phyloP scores from a whole-genome alignment of 2,888 invertebrate genomes.

The Blastobasis adustella region DNA sequence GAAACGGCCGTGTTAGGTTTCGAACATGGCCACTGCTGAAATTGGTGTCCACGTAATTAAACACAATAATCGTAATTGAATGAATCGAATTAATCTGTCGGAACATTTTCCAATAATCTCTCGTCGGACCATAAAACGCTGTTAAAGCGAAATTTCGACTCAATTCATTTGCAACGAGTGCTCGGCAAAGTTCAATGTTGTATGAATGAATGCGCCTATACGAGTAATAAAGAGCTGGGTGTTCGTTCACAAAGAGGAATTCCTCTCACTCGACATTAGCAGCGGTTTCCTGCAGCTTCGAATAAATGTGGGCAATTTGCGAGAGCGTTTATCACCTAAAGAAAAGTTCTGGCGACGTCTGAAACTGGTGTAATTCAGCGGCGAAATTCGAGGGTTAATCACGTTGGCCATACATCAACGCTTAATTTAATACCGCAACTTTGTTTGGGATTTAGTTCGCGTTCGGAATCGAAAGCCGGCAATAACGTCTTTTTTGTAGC shows the following conservation, averaged over 20 bases:
- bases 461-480: background rate
- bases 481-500: too few species aligned
- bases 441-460: constrained; percentile 37
- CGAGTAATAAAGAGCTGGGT: constrained; percentile 16
- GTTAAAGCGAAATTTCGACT: constrained; percentile 39
- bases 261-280: constrained; percentile 49
- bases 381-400: constrained; percentile 62
- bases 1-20: too few species aligned
- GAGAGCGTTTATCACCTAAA: constrained; percentile 69
- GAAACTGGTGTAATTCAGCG: constrained; percentile 59
- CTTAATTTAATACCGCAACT: constrained; percentile 55
- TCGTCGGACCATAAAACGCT: constrained; percentile 41
- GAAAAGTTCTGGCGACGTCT: constrained; percentile 66
- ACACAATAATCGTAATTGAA: constrained; percentile 38
- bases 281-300: constrained; percentile 49
- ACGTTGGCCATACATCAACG: constrained; percentile 52
- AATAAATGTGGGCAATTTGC: constrained; percentile 69
- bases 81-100: constrained; percentile 39
- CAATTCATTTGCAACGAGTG: constrained; percentile 43
- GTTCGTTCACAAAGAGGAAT: constrained; percentile 38
- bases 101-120: constrained; percentile 41
- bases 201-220: constrained; percentile 38
- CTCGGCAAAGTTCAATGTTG: constrained; percentile 41
- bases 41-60: constrained; percentile 27
- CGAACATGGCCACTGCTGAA: constrained; percentile 15